phyloP scores from a whole-genome alignment of 2,797 vertebrate genomes.

The Anabacerthia variegaticeps region DNA sequence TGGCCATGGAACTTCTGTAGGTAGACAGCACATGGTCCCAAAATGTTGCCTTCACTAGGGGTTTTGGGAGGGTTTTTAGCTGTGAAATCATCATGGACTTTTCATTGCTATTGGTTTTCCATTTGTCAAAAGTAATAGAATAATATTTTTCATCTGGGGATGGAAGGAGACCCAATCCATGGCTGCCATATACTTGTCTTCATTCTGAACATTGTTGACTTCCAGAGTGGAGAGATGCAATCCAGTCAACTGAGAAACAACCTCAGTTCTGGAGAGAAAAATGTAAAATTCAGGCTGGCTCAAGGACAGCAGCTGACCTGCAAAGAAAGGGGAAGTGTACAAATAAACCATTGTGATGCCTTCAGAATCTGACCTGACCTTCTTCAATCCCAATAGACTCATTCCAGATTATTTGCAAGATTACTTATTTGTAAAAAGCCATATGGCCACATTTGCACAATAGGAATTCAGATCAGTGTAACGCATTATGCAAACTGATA shows the following conservation, averaged over 20 bases:
- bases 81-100: not conserved
- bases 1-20: not conserved
- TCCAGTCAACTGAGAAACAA: not conserved
- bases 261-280: not conserved
- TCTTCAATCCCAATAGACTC: not conserved
- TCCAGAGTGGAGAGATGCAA: not conserved
- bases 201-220: not conserved
- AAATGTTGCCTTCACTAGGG: not conserved
- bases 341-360: not conserved
- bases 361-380: not conserved
- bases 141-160: not conserved
- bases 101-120: not conserved
- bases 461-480: not conserved
- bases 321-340: not conserved
- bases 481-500: not conserved
- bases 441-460: not conserved
- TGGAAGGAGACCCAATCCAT: not conserved
- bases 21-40: not conserved
- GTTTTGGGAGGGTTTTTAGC: not conserved
- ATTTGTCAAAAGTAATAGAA: not conserved
- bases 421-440: slow-evolving; percentile 17
- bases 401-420: not conserved
- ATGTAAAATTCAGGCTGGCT: not conserved
- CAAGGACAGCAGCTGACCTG: not conserved
- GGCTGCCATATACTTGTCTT: not conserved